A percentile compares a stretch with the other conserved stretches of the same genome.
Conservation (phyloP, 2,113 vertebrate species). For the Genyomyrus donnyi region DNA sequence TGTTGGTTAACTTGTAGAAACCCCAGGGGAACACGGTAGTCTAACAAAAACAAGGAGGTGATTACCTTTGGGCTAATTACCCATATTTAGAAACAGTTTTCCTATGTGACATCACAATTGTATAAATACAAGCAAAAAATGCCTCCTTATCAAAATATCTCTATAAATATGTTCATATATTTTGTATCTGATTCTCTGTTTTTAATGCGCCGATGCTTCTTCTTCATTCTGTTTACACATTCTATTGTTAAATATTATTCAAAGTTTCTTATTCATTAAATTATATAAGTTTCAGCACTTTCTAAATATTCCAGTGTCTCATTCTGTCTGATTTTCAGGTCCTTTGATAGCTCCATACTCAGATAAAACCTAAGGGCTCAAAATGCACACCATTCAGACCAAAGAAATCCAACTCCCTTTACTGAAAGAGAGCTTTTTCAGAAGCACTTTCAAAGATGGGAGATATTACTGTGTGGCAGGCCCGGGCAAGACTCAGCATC, state of each 20-base stretch:
- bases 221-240: background rate
- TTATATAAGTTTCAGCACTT: background rate
- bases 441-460: conserved; percentile 58
- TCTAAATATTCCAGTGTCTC: background rate
- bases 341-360: background rate
- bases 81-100: background rate
- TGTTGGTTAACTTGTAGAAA: background rate
- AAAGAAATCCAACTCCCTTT: conserved; percentile 63
- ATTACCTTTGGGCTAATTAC: background rate
- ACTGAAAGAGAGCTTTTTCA: conserved; percentile 60
- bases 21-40: background rate
- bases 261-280: background rate
- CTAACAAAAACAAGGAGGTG: background rate
- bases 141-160: background rate
- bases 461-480: conserved; percentile 57
- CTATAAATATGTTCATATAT: background rate
- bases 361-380: conserved; percentile 23
- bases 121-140: background rate
- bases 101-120: background rate
- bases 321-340: background rate
- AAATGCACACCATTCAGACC: conserved; percentile 64
- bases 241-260: background rate
- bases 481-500: conserved; percentile 47
- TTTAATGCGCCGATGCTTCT: background rate
- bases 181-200: background rate